phyloP scores from a whole-genome alignment of 2,888 invertebrate species.

The Thereva unica region DNA sequence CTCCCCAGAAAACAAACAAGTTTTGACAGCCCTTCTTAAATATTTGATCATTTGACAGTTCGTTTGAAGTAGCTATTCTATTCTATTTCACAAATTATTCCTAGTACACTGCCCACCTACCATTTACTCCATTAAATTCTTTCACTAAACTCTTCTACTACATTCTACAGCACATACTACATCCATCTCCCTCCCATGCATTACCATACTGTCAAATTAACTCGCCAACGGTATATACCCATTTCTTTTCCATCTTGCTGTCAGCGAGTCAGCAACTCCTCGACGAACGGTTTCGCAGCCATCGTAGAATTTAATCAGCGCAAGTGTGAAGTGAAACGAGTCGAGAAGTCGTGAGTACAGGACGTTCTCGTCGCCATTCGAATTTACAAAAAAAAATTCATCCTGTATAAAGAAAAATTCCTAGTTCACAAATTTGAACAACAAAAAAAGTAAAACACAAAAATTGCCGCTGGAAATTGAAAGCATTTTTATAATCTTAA shows the following conservation, averaged over 20 bases:
- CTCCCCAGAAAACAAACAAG: no score
- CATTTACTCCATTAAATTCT: no score
- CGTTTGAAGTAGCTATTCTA: no score
- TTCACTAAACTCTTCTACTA: no score
- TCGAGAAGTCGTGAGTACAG: slow-evolving; percentile 19
- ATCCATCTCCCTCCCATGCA: neutral
- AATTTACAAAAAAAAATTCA: neutral
- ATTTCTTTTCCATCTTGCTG: neutral
- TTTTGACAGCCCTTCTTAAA: no score
- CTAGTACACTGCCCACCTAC: no score
- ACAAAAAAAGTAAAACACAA: neutral
- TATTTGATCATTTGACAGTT: no score
- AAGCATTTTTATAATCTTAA: slow-evolving; percentile 10
- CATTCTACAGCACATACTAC: no score
- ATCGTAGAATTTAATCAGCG: slow-evolving; percentile 28
- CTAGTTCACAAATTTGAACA: slow-evolving; percentile 2
- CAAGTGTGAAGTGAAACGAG: slow-evolving; percentile 32
- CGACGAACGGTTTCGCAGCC: slow-evolving; percentile 16
- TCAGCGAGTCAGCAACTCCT: slow-evolving; percentile 25
- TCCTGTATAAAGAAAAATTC: slow-evolving; percentile 3
- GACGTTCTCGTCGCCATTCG: slow-evolving; percentile 31
- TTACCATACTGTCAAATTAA: neutral
- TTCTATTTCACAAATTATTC: no score
- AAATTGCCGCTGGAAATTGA: neutral
- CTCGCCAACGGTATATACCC: neutral